A percentile compares a stretch with the other conserved stretches of the same genome.
These are phyloP conservation scores for Paralvinella palmiformis DNA, from an alignment of 1,140 invertebrate genomes.

Conservation along the genomic window DNA sequence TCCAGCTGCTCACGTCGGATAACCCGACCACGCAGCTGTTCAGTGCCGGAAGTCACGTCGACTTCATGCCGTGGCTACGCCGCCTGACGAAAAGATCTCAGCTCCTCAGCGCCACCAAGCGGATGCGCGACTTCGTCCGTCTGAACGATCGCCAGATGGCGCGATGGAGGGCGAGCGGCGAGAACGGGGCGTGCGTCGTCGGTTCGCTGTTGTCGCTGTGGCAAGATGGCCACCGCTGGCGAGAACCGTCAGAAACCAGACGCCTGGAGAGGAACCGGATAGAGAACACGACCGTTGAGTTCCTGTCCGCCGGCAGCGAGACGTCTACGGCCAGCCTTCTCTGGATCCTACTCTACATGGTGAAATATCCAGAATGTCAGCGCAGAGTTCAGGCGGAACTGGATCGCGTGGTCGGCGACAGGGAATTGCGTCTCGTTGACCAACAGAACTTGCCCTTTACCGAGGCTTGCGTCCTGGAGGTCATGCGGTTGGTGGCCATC, in stretches of 20 bases:
- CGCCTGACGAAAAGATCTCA: neutral
- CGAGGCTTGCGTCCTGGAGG: slow-evolving; percentile 33
- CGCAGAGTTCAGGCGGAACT: slow-evolving; percentile 38
- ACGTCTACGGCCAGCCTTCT: slow-evolving; percentile 40
- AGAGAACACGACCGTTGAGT: slow-evolving; percentile 22
- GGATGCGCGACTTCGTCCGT: slow-evolving; percentile 8
- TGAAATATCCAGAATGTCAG: slow-evolving; percentile 45
- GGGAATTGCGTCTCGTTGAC: slow-evolving; percentile 26
- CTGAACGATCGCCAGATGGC: slow-evolving; percentile 6
- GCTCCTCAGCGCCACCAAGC: neutral
- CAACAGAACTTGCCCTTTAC: slow-evolving; percentile 30
- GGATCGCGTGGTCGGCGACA: slow-evolving; percentile 29
- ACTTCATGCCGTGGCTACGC: slow-evolving; percentile 12
- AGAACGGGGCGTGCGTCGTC: neutral
- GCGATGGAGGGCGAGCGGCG: neutral
- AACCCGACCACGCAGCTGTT: slow-evolving; percentile 7
- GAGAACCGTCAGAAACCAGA: neutral
- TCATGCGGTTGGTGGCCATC: slow-evolving; percentile 30
- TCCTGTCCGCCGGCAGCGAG: slow-evolving; percentile 42
- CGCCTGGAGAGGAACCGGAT: slow-evolving; percentile 19
- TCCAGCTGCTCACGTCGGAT: neutral
- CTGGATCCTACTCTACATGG: slow-evolving; percentile 42
- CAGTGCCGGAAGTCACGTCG: slow-evolving; percentile 2
- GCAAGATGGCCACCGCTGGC: too few relatives aligned
- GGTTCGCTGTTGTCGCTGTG: neutral